Base-by-base conservation (phyloP, 2,113 vertebrate species). In the Orycteropus afer region DNA sequence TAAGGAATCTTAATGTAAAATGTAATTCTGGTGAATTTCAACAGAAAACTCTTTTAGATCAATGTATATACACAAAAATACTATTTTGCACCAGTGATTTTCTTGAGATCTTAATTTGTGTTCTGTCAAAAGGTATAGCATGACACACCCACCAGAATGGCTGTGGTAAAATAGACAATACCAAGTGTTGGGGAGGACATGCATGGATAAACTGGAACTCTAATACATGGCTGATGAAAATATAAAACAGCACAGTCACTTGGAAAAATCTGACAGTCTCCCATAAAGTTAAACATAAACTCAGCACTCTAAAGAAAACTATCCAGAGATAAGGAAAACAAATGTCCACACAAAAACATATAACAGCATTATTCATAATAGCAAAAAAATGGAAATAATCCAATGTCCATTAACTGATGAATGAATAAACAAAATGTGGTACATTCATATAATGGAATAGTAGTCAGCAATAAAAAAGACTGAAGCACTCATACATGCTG, bases 231-330 rank as follows among this genome's bases (percentile, higher is more conserved):
- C 27, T 91, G 74, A 49, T 55, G 53, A 63, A 15, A 93, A 69
- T n/a, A 40, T 53, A 83, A 90, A 95, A 91, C n/a, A 23, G 69
- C 57, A 34, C 12, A 81, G 80, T n/a, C n/a, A 63, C 27, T 96
- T 86, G 83, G 76, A 67, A 94, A 32, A 95, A 78, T 63, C 12
- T 81, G 32, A 42, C 15, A 93, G n/a, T 49, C n/a, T 96, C 40
- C 92, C 79, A 79, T 89, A 90, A 96, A 71, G 65, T 63, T 67
- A 91, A 91, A 83, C 37, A 95, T 81, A 94, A 87, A 86, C 6
- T 79, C 69, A 80, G 6, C 55, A 81, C 27, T 85, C 47, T 96
- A n/a, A 80, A 51, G 57, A 94, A 91, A 23, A 84, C 92, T 61
- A 76, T 9, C 53, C 37, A 63, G 82, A 53, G 67, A 37, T 89